These are phyloP conservation scores for Aphodius granarius DNA, from an alignment of 2,888 invertebrate species.

Conservation along the genomic window DNA sequence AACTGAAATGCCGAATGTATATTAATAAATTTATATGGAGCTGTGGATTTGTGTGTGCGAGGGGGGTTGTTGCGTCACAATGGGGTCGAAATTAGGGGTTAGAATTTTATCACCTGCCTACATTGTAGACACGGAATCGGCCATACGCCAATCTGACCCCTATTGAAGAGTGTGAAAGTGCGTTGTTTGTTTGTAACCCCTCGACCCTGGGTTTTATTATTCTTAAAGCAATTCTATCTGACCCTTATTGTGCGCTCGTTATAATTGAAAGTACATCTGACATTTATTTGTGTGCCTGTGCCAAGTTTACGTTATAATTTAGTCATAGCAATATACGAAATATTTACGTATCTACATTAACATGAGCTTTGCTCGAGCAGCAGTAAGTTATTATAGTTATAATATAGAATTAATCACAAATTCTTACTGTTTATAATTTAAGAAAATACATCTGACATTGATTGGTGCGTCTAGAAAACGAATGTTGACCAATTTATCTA, in stretches of 20 bases:
- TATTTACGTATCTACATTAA: background rate
- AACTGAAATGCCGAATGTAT: constrained; percentile 36
- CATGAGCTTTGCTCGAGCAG: too few species aligned
- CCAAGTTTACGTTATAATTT: background rate
- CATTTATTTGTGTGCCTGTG: background rate
- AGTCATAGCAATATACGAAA: background rate
- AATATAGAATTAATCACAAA: too few species aligned
- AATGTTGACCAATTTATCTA: background rate
- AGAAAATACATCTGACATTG: too few species aligned
- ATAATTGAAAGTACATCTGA: constrained; percentile 14
- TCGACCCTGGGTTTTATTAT: constrained; percentile 2
- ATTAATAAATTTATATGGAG: constrained; percentile 34
- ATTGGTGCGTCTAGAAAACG: too few species aligned
- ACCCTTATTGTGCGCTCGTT: constrained; percentile 12
- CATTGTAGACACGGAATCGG: constrained; percentile 9
- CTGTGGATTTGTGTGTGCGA: constrained; percentile 27
- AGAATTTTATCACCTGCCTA: constrained; percentile 43
- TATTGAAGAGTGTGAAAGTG: background rate
- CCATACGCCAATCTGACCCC: background rate
- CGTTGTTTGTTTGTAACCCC: background rate
- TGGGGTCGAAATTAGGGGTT: constrained; percentile 40
- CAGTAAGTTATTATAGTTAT: too few species aligned
- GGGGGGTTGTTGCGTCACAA: constrained; percentile 33
- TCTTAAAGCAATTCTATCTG: constrained; percentile 9
- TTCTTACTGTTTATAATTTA: too few species aligned